Evolutionary conservation across 2,797 vertebrate genomes (phyloP), one percentile per base, ranked within the genome.

Genomic region (Paratrypauchen microcephalus): DNA sequence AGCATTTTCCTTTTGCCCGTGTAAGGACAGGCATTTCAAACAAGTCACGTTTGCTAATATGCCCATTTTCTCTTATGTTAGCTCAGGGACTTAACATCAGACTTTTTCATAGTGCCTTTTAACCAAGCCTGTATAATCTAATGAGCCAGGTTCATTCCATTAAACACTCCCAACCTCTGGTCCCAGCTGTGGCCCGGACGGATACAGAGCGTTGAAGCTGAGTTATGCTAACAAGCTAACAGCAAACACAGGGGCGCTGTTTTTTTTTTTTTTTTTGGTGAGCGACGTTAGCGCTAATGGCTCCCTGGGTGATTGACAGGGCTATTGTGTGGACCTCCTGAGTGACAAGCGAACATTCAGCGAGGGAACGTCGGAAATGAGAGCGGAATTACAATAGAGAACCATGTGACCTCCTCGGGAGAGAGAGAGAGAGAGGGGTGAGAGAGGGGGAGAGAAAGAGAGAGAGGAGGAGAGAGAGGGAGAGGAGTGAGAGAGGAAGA

Each of bases 361-460:
- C 76, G 69, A 79, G 75, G 83, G 75, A 74, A 82, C 74, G 80
- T 78, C 82, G 92, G 87, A 92, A 92, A 92, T 92, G 90, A 91
- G 89, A 92, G 89, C 89, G 91, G 91, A 92, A 92, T 93, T 91
- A 92, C 89, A 93, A 93, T 93, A 88, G 76, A 83, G 28, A 18
- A 18, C 83, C 82, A 83, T 89, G 90, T 92, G 89, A 92, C 88
- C 90, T 91, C 89, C 88, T 92, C 84, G 63, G 87, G 90, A 90
- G 68, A 23, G 32, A 26, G 0, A 16, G 19, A 66, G 50, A 70
- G 19, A 32, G 30, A 32, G 32, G 0, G 28, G 28, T 32, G 32
- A 32, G 4, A 6, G 1, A 32, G 32, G 7, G 32, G 5, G 32
- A 0, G 32, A 32, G 30, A 32, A 6, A 56, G 23, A 15, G 66